Evolutionary conservation across 2,888 invertebrate genomes (phyloP).

Genomic region (Linnaemya tessellans): DNA sequence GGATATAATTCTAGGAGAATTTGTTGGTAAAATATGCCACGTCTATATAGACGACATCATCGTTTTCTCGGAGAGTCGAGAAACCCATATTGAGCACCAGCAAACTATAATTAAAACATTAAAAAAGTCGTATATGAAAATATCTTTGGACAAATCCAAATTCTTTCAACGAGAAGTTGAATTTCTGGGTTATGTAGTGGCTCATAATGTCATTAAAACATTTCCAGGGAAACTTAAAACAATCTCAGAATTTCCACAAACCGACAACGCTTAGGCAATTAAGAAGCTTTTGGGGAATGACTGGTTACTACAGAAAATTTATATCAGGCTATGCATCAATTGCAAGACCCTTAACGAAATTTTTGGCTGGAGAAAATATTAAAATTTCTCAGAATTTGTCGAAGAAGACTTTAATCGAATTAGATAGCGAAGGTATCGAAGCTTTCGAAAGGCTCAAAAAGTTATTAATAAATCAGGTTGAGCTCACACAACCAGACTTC

Average conservation of each 20-base stretch:
- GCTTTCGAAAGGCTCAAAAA: constrained; percentile 55
- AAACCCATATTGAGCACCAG: constrained; percentile 57
- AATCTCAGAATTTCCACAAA: constrained; percentile 63
- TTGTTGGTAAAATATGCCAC: no score
- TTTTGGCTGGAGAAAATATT: constrained; percentile 61
- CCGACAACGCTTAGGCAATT: constrained; percentile 71
- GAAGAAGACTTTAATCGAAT: constrained; percentile 63
- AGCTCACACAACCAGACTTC: constrained; percentile 73
- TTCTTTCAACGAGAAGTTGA: constrained; percentile 71
- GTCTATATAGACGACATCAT: no score
- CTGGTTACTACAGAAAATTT: constrained; percentile 57
- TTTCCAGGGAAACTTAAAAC: constrained; percentile 69
- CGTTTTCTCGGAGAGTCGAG: no score
- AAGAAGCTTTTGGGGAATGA: constrained; percentile 69
- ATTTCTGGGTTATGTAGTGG: constrained; percentile 69
- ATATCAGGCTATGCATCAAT: constrained; percentile 67
- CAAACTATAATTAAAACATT: constrained; percentile 58
- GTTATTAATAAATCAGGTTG: no score
- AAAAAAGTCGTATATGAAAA: constrained; percentile 71
- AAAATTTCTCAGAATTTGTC: constrained; percentile 67
- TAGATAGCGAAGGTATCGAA: constrained; percentile 60
- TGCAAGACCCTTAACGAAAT: constrained; percentile 70
- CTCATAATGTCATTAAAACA: constrained; percentile 66
- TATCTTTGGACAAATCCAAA: constrained; percentile 69
- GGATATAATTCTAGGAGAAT: constrained; percentile 59